Percentiles rank a stretch among this genome's conserved stretches.
Conservation (phyloP, 2,888 invertebrate genomes). For the Lepidochitona cinerea region DNA sequence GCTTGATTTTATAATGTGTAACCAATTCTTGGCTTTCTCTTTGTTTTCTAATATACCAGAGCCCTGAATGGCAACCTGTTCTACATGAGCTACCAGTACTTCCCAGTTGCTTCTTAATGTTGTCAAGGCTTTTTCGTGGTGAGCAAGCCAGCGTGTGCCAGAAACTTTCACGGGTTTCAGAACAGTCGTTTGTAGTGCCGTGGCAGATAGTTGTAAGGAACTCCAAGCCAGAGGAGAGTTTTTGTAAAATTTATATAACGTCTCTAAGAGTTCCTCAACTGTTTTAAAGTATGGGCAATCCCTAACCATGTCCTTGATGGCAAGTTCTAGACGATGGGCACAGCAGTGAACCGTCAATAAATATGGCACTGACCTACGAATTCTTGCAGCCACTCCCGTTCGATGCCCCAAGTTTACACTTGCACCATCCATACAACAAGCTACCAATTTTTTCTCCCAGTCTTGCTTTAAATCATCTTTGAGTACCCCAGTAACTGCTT, state of each 20-base stretch:
- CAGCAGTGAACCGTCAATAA: background rate
- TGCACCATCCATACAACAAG: background rate
- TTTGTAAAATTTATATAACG: too few relatives aligned
- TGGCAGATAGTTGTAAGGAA: background rate
- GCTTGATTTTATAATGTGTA: background rate
- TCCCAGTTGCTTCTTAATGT: background rate
- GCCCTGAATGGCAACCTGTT: background rate
- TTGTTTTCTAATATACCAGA: background rate
- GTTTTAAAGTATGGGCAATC: background rate
- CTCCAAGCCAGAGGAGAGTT: too few relatives aligned
- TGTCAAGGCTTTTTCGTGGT: background rate
- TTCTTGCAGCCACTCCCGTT: background rate
- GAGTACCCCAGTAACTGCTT: background rate
- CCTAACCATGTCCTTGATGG: background rate
- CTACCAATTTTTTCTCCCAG: background rate
- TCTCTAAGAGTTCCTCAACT: background rate
- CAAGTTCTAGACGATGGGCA: background rate
- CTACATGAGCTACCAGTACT: background rate
- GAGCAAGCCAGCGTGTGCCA: background rate
- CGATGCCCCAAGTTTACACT: background rate
- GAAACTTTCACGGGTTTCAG: background rate
- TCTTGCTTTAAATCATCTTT: background rate
- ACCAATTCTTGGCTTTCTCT: background rate
- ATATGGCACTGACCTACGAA: background rate
- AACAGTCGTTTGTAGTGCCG: background rate